Percentiles rank a stretch among this genome's conserved stretches.
Evolutionary conservation across 2,113 vertebrate species (phyloP).

Genomic region (Balaenoptera acutorostrata): DNA sequence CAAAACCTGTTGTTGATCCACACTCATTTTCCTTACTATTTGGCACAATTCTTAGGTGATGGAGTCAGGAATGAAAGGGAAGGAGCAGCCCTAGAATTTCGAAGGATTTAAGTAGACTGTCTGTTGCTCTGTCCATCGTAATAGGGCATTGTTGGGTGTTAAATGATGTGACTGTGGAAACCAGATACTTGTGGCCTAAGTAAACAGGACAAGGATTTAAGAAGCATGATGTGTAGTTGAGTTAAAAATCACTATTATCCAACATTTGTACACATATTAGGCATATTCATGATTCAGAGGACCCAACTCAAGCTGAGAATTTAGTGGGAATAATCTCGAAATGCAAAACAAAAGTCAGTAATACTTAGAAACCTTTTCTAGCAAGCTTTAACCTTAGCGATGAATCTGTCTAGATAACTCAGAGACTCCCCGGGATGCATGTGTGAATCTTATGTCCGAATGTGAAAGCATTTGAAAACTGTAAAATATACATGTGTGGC

Average conservation of each 20-base stretch:
- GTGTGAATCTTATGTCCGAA: background rate
- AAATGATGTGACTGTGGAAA: conserved; percentile 26
- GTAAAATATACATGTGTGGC: background rate
- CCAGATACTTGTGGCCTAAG: background rate
- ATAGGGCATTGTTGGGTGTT: background rate
- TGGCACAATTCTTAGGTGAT: background rate
- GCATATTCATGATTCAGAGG: background rate
- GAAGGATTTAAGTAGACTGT: background rate
- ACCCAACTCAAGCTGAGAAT: background rate
- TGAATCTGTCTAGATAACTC: background rate
- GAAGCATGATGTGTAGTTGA: background rate
- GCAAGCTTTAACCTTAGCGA: background rate
- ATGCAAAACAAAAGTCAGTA: background rate
- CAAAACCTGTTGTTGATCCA: background rate
- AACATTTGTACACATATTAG: conserved; percentile 6
- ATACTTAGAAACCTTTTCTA: background rate
- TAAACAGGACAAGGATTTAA: background rate
- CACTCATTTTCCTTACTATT: background rate
- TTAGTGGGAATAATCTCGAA: background rate
- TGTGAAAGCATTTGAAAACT: background rate
- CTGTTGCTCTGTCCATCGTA: background rate
- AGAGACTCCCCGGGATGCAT: background rate
- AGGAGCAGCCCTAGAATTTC: background rate
- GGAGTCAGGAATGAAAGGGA: background rate
- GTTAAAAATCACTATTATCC: background rate